Base-by-base conservation (phyloP, 2,797 vertebrate genomes). In the Falco berigora region DNA sequence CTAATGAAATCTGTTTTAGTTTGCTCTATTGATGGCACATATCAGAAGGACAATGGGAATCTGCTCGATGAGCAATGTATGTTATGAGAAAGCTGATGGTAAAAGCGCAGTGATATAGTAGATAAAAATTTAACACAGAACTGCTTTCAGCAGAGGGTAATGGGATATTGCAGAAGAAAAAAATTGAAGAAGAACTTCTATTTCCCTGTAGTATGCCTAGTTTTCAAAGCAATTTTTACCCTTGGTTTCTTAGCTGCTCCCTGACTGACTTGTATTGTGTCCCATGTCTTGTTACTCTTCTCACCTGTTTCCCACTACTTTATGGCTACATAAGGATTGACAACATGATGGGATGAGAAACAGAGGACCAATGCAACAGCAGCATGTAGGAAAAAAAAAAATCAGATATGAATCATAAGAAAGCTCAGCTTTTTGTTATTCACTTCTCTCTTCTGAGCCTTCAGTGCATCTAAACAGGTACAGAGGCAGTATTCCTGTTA, bases 351-450 rank as follows among this genome's bases (percentile, higher is more conserved):
- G 86, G 68, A 73, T 91, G 81, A 85, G 82, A 87, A 90, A 38
- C 52, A 75, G 87, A 56, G 58, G 91, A 95, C 88, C 80, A 59
- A 80, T 93, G 85, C 50, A 80, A 71, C 78, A 77, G 78, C 68
- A 86, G 69, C 21, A 40, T 46, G 55, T 61, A 66, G 62, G 64
- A 19, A 68, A 94, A 95, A 82, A 36, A 38, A 38, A 40, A 52
- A 73, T 52, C 25, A 50, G n/a, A 14, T 88, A 62, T 64, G 71
- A 95, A 75, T 36, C 19, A 95, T 55, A 44, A 92, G 75, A 90
- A 78, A 97, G 27, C 44, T 88, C 55, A 91, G 69, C 69, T 85
- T 94, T 96, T 96, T 95, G 90, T 91, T 95, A 92, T 96, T 97
- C 34, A 46, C 52, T 92, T 96, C 34, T 59, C 50, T 8, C 14